A percentile compares a stretch with the other conserved stretches of the same genome.
Conservation (phyloP, 1,140 invertebrate species). For the Heliconius hewitsoni region DNA sequence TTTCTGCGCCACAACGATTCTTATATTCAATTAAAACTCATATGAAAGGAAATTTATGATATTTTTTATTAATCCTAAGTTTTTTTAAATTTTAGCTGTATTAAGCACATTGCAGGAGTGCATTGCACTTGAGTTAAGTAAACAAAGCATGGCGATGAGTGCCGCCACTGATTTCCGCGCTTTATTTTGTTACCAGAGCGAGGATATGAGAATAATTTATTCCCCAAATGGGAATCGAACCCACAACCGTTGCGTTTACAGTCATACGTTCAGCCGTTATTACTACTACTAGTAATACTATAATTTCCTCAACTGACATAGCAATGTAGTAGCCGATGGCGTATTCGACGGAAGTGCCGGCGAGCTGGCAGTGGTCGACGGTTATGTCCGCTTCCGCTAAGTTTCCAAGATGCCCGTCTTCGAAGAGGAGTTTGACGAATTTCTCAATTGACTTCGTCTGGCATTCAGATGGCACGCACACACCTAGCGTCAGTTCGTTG, state of each 20-base stretch:
- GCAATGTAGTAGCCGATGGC: not conserved
- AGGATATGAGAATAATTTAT: no score
- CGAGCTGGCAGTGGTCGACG: slow-evolving; percentile 9
- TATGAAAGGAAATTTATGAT: no score
- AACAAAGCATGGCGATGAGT: no score
- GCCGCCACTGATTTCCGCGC: no score
- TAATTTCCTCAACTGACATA: not conserved
- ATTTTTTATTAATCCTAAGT: no score
- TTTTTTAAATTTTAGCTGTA: no score
- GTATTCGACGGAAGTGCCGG: not conserved
- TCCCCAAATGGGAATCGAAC: no score
- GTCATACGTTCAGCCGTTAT: not conserved
- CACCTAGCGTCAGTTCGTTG: slow-evolving; percentile 38
- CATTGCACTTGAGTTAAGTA: no score
- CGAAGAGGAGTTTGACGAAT: slow-evolving; percentile 22
- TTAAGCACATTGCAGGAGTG: no score
- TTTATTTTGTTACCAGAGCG: no score
- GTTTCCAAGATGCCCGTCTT: not conserved
- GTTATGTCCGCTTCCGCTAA: not conserved
- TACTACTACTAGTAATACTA: not conserved
- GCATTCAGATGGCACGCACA: slow-evolving; percentile 45
- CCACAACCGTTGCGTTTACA: not conserved
- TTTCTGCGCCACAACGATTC: no score
- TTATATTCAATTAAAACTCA: no score
- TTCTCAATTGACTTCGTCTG: slow-evolving; percentile 29